These are phyloP conservation scores for Bubo scandiacus DNA, from an alignment of 2,113 vertebrate genomes.

Conservation along the genomic window DNA sequence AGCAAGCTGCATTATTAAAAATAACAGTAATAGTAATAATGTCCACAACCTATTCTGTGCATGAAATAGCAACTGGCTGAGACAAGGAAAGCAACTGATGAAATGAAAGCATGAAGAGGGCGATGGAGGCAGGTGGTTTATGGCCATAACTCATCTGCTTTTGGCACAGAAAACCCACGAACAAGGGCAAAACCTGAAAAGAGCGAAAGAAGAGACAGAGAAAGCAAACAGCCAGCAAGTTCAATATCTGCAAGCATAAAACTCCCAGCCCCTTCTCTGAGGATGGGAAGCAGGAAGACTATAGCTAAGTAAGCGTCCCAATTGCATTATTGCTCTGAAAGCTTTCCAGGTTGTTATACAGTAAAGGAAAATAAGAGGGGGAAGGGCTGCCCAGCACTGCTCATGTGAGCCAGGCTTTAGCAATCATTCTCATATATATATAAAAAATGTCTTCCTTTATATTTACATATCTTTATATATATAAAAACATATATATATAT, in stretches of 20 bases:
- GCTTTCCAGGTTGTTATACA: background rate
- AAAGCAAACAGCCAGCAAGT: background rate
- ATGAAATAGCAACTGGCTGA: background rate
- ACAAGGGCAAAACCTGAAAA: background rate
- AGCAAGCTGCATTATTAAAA: background rate
- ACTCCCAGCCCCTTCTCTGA: background rate
- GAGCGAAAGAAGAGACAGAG: background rate
- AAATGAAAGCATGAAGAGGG: background rate
- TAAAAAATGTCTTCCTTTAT: background rate
- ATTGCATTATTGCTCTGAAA: background rate
- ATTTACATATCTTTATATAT: background rate
- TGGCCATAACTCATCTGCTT: background rate
- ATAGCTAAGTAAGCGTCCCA: background rate
- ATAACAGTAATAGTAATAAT: background rate
- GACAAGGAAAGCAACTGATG: background rate
- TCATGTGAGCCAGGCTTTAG: constrained; percentile 9
- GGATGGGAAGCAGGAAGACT: background rate
- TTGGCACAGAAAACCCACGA: background rate
- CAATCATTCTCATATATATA: background rate
- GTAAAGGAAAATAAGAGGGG: background rate
- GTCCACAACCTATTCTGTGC: background rate
- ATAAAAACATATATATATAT: accelerated
- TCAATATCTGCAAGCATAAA: background rate
- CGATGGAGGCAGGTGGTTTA: background rate
- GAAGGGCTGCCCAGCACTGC: background rate